Percentiles rank a stretch among this genome's conserved stretches.
Conservation (phyloP, 1,140 invertebrate genomes). For the Drosophila ananassae region DNA sequence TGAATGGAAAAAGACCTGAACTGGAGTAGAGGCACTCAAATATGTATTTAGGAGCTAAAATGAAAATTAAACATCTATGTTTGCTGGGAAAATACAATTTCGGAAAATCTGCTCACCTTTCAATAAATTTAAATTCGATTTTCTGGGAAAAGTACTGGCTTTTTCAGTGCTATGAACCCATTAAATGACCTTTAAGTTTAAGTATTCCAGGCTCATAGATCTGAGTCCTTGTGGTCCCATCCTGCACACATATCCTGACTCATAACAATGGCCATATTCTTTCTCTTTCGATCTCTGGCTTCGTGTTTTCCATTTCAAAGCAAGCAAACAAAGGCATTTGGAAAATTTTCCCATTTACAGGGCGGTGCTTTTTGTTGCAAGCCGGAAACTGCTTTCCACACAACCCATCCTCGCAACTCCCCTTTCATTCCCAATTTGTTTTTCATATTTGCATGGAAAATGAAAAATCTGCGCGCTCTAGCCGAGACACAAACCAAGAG, state of each 20-base stretch:
- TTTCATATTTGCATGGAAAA: slow-evolving; percentile 79
- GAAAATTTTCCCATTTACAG: slow-evolving; percentile 57
- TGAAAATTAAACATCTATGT: background rate
- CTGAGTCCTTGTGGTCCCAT: background rate
- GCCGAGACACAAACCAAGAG: slow-evolving; percentile 47
- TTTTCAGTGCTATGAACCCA: background rate
- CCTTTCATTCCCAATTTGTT: slow-evolving; percentile 63
- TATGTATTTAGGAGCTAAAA: background rate
- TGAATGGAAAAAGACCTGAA: background rate
- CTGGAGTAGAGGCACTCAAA: background rate
- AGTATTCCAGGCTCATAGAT: background rate
- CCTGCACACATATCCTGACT: slow-evolving; percentile 10
- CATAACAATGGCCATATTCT: slow-evolving; percentile 51
- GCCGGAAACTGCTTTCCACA: slow-evolving; percentile 8
- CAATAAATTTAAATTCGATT: background rate
- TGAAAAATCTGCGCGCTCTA: slow-evolving; percentile 70
- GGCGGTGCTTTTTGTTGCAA: slow-evolving; percentile 27
- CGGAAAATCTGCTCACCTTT: background rate
- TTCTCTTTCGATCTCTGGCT: slow-evolving; percentile 26
- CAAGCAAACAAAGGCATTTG: slow-evolving; percentile 77
- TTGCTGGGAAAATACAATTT: background rate
- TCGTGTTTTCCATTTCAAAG: slow-evolving; percentile 68
- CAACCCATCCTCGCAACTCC: slow-evolving; percentile 11
- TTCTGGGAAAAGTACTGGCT: background rate
- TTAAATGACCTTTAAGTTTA: background rate